A percentile compares a stretch with the other conserved stretches of the same genome.
phyloP scores from a whole-genome alignment of 1,140 invertebrate genomes.

The Samia ricini region DNA sequence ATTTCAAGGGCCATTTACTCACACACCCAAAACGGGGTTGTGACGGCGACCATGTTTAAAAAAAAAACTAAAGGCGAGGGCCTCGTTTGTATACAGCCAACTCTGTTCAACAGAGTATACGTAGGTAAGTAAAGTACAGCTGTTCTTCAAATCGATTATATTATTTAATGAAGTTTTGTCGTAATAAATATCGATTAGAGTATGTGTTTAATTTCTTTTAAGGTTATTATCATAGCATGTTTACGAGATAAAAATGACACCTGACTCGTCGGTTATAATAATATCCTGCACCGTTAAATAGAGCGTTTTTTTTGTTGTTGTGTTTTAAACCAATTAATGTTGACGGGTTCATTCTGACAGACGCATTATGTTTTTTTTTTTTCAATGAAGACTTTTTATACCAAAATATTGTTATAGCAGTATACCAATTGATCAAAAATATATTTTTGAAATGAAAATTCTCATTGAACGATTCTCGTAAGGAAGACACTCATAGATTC shows the following conservation, averaged over 20 bases:
- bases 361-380: neutral
- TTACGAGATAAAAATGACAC: conserved; percentile 3
- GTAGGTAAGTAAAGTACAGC: too few relatives aligned
- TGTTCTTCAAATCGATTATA: conserved; percentile 30
- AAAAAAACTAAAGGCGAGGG: conserved; percentile 38
- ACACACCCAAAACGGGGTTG: conserved; percentile 37
- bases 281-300: neutral
- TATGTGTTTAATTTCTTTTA: neutral
- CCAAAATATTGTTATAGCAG: too few relatives aligned
- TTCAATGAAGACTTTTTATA: too few relatives aligned
- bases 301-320: neutral
- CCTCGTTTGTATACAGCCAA: conserved; percentile 17
- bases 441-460: too few relatives aligned
- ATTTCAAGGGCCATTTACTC: conserved; percentile 67
- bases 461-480: too few relatives aligned
- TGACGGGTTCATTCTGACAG: neutral
- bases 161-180: conserved; percentile 13
- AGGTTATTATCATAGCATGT: neutral
- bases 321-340: neutral
- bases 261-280: neutral
- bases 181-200: conserved; percentile 4
- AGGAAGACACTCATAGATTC: too few relatives aligned
- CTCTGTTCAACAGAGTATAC: conserved; percentile 21
- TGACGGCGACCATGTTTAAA: conserved; percentile 29
- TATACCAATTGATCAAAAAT: too few relatives aligned